Evolutionary conservation across 1,140 invertebrate species (phyloP).

Genomic region (Conopomorpha cramerella): DNA sequence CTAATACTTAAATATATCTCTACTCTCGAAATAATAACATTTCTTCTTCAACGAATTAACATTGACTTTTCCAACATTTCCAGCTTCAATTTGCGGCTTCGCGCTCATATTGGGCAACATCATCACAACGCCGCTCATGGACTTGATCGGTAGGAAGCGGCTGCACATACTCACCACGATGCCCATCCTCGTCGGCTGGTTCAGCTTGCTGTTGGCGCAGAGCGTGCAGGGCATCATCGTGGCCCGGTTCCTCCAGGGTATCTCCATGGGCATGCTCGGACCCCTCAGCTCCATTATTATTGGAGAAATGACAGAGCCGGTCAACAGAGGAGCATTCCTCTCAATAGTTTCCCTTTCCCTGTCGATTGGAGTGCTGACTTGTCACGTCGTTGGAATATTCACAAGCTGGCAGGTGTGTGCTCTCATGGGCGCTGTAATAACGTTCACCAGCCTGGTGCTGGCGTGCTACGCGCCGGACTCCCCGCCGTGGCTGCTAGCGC

Average conservation of each 20-base stretch:
- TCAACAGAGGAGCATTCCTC: slow-evolving; percentile 13
- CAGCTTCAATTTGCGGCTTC: slow-evolving; percentile 15
- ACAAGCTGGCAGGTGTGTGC: slow-evolving; percentile 13
- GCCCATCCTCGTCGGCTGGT: slow-evolving; percentile 12
- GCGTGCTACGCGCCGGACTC: slow-evolving; percentile 43
- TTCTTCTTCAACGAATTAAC: too few species aligned
- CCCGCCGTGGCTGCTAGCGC: slow-evolving; percentile 38
- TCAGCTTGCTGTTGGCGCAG: slow-evolving; percentile 8
- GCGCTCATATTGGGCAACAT: slow-evolving; percentile 13
- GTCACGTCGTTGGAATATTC: slow-evolving; percentile 14
- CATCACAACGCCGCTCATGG: slow-evolving; percentile 13
- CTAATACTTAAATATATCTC: too few species aligned
- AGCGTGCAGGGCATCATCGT: slow-evolving; percentile 6
- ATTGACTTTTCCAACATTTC: slow-evolving; percentile 10
- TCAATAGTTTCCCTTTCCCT: slow-evolving; percentile 14
- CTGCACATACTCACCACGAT: slow-evolving; percentile 11
- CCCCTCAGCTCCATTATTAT: slow-evolving; percentile 2
- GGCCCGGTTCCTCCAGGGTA: slow-evolving; percentile 4
- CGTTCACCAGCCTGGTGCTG: slow-evolving; percentile 27
- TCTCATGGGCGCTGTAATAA: slow-evolving; percentile 36
- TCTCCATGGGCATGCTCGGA: slow-evolving; percentile 5
- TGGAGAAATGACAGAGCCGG: slow-evolving; percentile 5
- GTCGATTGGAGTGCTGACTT: slow-evolving; percentile 9
- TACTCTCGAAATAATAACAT: too few species aligned
- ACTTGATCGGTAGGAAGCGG: slow-evolving; percentile 10